phyloP scores from a whole-genome alignment of 2,113 vertebrate genomes.

The Bubalus kerabau region DNA sequence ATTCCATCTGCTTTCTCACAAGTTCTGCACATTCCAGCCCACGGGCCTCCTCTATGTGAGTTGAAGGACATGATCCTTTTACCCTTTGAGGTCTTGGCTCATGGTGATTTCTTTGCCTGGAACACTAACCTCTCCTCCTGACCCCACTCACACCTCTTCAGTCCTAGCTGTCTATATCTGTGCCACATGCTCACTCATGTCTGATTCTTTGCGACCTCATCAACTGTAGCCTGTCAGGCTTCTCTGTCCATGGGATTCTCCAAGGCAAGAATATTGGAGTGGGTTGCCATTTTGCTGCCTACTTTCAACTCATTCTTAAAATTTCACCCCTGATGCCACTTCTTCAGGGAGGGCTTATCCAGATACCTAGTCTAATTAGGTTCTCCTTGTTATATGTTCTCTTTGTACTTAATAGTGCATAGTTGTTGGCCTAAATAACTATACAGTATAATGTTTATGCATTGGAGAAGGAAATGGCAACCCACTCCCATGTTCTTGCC shows the following conservation, averaged over 20 bases:
- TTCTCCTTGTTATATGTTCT: not conserved
- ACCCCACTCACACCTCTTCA: not conserved
- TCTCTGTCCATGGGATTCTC: not conserved
- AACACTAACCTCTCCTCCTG: not conserved
- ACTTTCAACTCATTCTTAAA: not conserved
- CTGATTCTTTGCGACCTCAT: not conserved
- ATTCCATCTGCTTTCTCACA: not conserved
- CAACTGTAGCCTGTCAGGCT: not conserved
- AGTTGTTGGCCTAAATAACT: not conserved
- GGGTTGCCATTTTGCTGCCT: not conserved
- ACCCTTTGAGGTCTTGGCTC: not conserved
- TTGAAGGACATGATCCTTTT: not conserved
- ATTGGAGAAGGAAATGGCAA: not conserved
- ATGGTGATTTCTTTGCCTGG: not conserved
- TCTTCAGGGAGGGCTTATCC: not conserved
- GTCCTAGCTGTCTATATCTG: not conserved
- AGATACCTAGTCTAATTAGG: not conserved
- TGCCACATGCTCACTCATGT: not conserved
- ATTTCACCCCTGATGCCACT: not conserved
- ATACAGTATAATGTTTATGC: not conserved
- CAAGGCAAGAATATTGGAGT: not conserved
- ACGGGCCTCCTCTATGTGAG: not conserved
- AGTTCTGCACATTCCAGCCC: not conserved
- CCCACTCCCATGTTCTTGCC: not conserved
- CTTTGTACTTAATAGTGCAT: not conserved